Percentiles rank a stretch among this genome's conserved stretches.
Conservation (phyloP, 2,888 invertebrate species). For the Nasonia oneida region DNA sequence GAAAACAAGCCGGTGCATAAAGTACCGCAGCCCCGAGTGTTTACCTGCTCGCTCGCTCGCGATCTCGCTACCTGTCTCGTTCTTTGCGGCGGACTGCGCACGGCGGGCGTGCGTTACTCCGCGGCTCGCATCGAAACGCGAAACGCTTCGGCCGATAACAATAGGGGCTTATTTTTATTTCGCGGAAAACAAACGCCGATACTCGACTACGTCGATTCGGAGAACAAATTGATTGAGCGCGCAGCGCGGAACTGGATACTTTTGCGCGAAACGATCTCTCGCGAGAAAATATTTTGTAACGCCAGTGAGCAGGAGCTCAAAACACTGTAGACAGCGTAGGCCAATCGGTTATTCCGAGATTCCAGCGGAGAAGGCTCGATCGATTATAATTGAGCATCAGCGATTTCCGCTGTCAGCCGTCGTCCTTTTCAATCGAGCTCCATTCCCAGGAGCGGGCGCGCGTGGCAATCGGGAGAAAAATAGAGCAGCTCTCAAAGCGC, state of each 20-base stretch:
- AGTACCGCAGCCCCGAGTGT: conserved; percentile 6
- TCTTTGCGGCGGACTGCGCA: neutral
- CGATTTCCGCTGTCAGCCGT: too few species aligned
- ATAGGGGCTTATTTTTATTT: neutral
- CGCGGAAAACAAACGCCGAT: neutral
- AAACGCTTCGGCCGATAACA: neutral
- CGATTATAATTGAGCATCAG: too few species aligned
- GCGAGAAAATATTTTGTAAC: conserved; percentile 17
- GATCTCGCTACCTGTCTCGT: neutral
- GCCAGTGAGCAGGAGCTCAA: neutral
- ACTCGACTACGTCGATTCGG: neutral
- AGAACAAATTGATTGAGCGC: conserved; percentile 6
- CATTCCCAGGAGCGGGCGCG: neutral
- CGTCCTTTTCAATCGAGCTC: neutral
- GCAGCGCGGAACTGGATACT: neutral
- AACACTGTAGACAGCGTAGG: neutral
- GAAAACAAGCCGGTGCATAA: neutral
- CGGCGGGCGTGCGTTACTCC: neutral
- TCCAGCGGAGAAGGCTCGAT: too few species aligned
- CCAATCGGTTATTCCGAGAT: neutral
- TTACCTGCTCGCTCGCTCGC: conserved; percentile 12
- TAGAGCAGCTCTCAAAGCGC: neutral
- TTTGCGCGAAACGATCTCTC: neutral
- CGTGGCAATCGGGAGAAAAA: neutral
- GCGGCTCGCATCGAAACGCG: neutral